phyloP scores from a whole-genome alignment of 2,888 invertebrate species.

The Hylaea fasciaria region DNA sequence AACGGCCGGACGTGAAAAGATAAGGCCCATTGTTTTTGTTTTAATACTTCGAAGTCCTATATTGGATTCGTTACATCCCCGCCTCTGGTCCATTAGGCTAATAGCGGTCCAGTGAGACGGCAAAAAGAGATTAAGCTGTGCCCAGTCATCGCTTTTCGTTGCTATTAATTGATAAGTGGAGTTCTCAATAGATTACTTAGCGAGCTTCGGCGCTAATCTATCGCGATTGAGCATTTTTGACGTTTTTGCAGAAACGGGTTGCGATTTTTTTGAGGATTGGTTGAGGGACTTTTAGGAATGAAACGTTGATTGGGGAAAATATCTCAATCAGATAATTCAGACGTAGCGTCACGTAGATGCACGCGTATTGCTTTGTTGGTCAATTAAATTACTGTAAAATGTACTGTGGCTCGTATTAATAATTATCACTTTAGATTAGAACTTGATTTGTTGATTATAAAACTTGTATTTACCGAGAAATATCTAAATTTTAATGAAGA shows the following conservation, averaged over 20 bases:
- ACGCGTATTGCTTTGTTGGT: too few relatives aligned
- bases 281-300: neutral
- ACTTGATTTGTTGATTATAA: too few relatives aligned
- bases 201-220: conserved; percentile 41
- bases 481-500: too few relatives aligned
- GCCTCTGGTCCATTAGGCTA: conserved; percentile 73
- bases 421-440: too few relatives aligned
- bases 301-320: neutral
- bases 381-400: too few relatives aligned
- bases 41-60: conserved; percentile 56
- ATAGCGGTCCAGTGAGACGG: conserved; percentile 75
- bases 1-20: conserved; percentile 42
- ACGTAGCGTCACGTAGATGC: too few relatives aligned
- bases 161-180: conserved; percentile 73
- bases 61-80: conserved; percentile 62
- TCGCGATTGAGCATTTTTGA: conserved; percentile 18
- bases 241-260: conserved; percentile 20
- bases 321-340: neutral
- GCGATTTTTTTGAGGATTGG: conserved; percentile 6
- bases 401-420: too few relatives aligned
- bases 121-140: conserved; percentile 75
- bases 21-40: conserved; percentile 56
- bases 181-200: conserved; percentile 55
- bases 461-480: too few relatives aligned
- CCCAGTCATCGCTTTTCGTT: conserved; percentile 72